Evolutionary conservation across 2,888 invertebrate species (phyloP).

Genomic region (Phyto melanocephala): DNA sequence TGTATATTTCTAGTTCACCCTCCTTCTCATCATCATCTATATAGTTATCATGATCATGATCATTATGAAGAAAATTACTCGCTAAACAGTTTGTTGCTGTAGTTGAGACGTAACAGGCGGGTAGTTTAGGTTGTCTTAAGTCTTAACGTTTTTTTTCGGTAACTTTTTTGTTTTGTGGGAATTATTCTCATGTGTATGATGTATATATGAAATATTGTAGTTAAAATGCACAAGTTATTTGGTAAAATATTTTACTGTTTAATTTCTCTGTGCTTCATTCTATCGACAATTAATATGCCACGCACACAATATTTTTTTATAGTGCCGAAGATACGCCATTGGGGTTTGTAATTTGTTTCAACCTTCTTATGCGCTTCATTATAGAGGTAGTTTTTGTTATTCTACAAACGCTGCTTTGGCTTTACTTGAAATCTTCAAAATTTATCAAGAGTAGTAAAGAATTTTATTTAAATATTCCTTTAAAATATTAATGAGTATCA

Average conservation of each 20-base stretch:
- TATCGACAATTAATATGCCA: constrained; percentile 11
- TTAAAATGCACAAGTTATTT: constrained; percentile 33
- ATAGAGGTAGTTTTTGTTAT: not conserved
- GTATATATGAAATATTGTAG: constrained; percentile 1
- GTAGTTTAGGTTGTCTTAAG: not conserved
- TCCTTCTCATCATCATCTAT: not conserved
- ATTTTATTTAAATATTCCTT: not conserved
- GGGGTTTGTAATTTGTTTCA: not conserved
- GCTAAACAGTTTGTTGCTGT: not conserved
- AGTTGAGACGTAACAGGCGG: not conserved
- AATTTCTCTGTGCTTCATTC: not conserved
- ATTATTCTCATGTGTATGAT: constrained; percentile 15
- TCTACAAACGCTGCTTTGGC: not conserved
- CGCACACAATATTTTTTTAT: not conserved
- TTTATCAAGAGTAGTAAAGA: not conserved
- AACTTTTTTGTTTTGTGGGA: not conserved
- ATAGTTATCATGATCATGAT: too few relatives aligned
- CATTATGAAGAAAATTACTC: not conserved
- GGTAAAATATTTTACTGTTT: constrained; percentile 1
- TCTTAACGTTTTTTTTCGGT: not conserved
- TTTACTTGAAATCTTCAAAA: not conserved
- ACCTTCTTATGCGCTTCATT: not conserved
- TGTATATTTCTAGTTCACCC: not conserved
- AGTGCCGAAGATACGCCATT: not conserved
- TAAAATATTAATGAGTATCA: not conserved